These are phyloP conservation scores for Ophion costatus DNA, from an alignment of 2,888 invertebrate genomes.

Conservation along the genomic window DNA sequence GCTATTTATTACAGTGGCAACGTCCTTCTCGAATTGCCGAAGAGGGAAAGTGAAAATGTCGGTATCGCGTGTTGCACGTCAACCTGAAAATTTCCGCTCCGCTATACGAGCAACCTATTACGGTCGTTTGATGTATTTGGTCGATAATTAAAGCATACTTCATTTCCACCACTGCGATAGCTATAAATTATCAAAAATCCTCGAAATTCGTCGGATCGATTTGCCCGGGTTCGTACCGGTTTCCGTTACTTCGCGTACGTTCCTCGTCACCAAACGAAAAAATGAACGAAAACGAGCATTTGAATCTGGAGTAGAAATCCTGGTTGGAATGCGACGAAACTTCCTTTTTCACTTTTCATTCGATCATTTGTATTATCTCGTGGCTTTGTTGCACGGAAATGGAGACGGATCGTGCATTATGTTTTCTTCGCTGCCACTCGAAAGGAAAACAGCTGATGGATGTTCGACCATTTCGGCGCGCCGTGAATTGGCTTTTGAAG, in stretches of 20 bases:
- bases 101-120: conserved; percentile 4
- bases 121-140: conserved; percentile 41
- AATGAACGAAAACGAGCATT: background rate
- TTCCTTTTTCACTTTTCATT: no score
- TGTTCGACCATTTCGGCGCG: conserved; percentile 42
- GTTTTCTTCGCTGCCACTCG: conserved; percentile 22
- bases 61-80: conserved; percentile 59
- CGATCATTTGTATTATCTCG: background rate
- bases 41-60: conserved; percentile 55
- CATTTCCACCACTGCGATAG: conserved; percentile 10
- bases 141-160: conserved; percentile 52
- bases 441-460: conserved; percentile 52
- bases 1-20: conserved; percentile 48
- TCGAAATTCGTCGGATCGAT: conserved; percentile 3
- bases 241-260: background rate
- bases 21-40: conserved; percentile 43
- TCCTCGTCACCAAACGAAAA: background rate
- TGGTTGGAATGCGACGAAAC: no score
- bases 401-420: conserved; percentile 41
- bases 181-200: conserved; percentile 13
- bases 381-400: background rate
- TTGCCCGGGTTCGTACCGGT: background rate
- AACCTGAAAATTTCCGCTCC: conserved; percentile 20
- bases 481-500: conserved; percentile 64
- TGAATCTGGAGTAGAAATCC: background rate